phyloP scores from a whole-genome alignment of 2,888 invertebrate genomes.

The Rhopalosiphum nymphaeae region DNA sequence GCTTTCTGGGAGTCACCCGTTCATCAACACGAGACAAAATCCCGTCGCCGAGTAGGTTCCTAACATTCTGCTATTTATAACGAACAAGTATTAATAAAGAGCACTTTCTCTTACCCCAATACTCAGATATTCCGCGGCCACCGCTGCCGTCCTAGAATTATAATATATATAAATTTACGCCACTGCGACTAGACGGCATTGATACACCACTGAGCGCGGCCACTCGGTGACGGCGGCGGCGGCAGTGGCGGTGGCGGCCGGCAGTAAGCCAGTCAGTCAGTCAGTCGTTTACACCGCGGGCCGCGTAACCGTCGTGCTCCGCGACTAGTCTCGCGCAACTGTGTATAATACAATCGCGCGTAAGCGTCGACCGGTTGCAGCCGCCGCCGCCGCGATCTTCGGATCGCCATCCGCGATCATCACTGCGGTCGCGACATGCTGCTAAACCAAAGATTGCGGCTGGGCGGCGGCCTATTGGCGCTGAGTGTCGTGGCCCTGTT shows the following conservation, averaged over 20 bases:
- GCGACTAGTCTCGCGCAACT: neutral
- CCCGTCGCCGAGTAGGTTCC: neutral
- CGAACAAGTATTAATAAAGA: neutral
- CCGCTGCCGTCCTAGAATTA: neutral
- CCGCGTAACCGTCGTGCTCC: slow-evolving; percentile 17
- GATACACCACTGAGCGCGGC: neutral
- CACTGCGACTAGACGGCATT: neutral
- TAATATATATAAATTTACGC: neutral
- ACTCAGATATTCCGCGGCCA: neutral
- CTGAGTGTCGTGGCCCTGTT: slow-evolving; percentile 49
- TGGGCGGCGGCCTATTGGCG: slow-evolving; percentile 48
- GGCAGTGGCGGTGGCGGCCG: neutral
- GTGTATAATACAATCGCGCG: no score
- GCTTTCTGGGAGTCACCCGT: neutral
- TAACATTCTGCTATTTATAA: neutral
- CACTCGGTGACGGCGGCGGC: neutral
- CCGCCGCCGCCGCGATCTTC: neutral
- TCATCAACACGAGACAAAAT: neutral
- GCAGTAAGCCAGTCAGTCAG: neutral
- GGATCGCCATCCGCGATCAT: neutral
- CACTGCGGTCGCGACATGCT: neutral
- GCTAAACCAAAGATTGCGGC: slow-evolving; percentile 35
- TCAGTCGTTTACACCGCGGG: slow-evolving; percentile 26
- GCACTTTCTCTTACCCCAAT: neutral
- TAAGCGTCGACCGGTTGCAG: neutral